Evolutionary conservation across 2,797 vertebrate species (phyloP), one percentile per base, ranked within the genome.

Genomic region (Chromis chromis): DNA sequence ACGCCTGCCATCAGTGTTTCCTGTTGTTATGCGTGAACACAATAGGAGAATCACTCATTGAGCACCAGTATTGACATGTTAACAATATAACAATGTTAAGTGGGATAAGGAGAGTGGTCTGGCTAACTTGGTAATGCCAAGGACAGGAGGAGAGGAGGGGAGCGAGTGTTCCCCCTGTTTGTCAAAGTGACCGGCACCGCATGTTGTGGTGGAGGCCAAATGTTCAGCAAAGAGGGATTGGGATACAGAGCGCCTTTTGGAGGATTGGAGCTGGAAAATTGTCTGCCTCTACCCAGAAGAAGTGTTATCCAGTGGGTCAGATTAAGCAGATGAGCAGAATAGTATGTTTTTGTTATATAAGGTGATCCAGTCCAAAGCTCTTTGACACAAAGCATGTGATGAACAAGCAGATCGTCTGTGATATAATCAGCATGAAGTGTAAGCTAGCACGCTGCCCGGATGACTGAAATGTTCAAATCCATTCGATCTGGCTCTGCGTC

Each of bases 51-150:
- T 94, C 88, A 73, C 73, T 93, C 90, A 91, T 42, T 69, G 79
- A 84, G 59, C 49, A 31, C 1, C 3, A 70, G 82, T 90, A 92
- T 92, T 92, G 93, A 91, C 93, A 89, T 65, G 59, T 59, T 71
- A 82, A 93, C 91, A 91, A 92, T 92, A 82, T 74, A 85, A 91
- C 89, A 89, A 87, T 89, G 87, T 87, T 84, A 83, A 91, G 88
- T 83, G 78, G 81, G 79, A 89, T 83, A 84, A 90, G 82, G 53
- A 87, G 70, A 88, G 65, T 50, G 81, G 84, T 85, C 72, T 11
- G 50, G 64, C 70, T 61, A 74, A 67, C 60, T 56, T 67, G 40
- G 70, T 74, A 57, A 65, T 65, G 54, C 54, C 88, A 90, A 89
- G 84, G 86, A 81, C 86, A 81, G 58, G 33, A 53, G 70, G 58